Conservation (phyloP, 2,797 vertebrate genomes). For the Anguilla marmorata region DNA sequence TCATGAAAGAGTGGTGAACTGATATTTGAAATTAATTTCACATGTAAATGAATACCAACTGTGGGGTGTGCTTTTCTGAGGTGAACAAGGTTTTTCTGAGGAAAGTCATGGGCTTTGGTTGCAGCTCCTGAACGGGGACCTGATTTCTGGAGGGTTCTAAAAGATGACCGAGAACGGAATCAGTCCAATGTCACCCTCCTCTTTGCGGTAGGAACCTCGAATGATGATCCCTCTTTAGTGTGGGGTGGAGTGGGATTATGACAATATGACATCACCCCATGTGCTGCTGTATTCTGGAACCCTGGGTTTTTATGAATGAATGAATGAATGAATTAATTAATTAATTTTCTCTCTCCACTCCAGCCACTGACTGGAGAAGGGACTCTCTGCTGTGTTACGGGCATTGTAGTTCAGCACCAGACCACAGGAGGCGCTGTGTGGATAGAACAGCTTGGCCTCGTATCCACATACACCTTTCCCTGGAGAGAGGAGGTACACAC, state of each 20-base stretch:
- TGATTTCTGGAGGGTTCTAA: conserved; percentile 85
- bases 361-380: conserved; percentile 37
- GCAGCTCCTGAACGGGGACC: conserved; percentile 86
- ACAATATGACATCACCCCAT: neutral
- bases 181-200: conserved; percentile 82
- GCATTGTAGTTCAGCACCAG: conserved; percentile 62
- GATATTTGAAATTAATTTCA: conserved; percentile 70
- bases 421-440: conserved; percentile 57
- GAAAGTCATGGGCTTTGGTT: conserved; percentile 13
- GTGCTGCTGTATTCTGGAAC: neutral
- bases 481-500: conserved; percentile 63
- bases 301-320: neutral
- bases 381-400: conserved; percentile 64
- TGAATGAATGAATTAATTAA: no score
- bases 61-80: conserved; percentile 37
- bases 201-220: conserved; percentile 80
- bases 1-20: conserved; percentile 61
- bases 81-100: neutral
- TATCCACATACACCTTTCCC: conserved; percentile 60
- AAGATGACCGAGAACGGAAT: conserved; percentile 65
- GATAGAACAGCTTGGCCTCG: conserved; percentile 58
- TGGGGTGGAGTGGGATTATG: conserved; percentile 45
- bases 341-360: neutral
- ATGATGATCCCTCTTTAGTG: conserved; percentile 74
- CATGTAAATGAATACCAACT: conserved; percentile 47